A percentile compares a stretch with the other conserved stretches of the same genome.
phyloP scores from a whole-genome alignment of 2,888 invertebrate genomes.

The Ornithoptera priamus region DNA sequence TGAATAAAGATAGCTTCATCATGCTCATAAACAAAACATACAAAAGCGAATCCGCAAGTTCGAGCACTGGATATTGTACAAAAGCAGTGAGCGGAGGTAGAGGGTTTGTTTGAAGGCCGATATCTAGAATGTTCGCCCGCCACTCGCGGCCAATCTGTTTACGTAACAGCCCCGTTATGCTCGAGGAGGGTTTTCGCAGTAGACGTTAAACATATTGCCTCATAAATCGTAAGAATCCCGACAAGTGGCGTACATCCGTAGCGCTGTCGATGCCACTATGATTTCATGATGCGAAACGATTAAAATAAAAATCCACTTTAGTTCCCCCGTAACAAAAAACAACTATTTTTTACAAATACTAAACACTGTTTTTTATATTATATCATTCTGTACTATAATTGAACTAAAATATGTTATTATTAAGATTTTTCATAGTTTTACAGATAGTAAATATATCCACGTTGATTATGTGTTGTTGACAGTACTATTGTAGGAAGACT shows the following conservation, averaged over 20 bases:
- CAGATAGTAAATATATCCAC: too few species aligned
- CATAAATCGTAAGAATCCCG: conserved; percentile 79
- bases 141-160: conserved; percentile 78
- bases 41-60: conserved; percentile 15
- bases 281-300: conserved; percentile 68
- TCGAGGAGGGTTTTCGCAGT: conserved; percentile 75
- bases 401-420: too few species aligned
- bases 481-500: too few species aligned
- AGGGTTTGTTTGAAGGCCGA: conserved; percentile 64
- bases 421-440: too few species aligned
- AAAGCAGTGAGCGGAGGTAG: conserved; percentile 56
- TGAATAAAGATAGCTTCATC: background rate
- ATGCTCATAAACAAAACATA: conserved; percentile 6
- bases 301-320: conserved; percentile 24
- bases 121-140: conserved; percentile 60
- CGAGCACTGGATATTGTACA: conserved; percentile 36
- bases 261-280: conserved; percentile 77
- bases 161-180: conserved; percentile 79
- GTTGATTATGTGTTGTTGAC: too few species aligned
- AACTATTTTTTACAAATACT: too few species aligned
- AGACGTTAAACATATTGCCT: conserved; percentile 81
- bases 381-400: too few species aligned
- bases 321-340: background rate
- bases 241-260: conserved; percentile 66
- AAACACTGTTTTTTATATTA: too few species aligned